Conservation (phyloP, 2,888 invertebrate genomes). For the Sisyra terminalis region DNA sequence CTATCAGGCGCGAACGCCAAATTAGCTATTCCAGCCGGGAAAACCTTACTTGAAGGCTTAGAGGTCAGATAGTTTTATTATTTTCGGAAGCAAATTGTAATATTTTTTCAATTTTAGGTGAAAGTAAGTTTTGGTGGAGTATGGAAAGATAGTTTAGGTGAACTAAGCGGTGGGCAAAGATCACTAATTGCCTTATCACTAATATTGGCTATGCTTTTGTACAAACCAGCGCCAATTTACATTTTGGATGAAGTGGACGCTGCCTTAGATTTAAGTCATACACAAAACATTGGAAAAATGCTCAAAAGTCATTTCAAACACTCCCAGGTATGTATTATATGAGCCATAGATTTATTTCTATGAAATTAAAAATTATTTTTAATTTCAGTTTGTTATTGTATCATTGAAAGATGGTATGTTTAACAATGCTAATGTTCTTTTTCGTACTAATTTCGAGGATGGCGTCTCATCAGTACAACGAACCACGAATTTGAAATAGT, state of each 20-base stretch:
- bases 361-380: constrained; percentile 9
- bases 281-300: constrained; percentile 97
- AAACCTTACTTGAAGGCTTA: constrained; percentile 65
- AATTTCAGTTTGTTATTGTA: constrained; percentile 85
- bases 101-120: constrained; percentile 26
- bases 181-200: constrained; percentile 92
- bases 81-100: not conserved
- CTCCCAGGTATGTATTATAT: constrained; percentile 45
- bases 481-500: constrained; percentile 23
- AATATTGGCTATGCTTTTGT: constrained; percentile 88
- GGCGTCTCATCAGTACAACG: constrained; percentile 82
- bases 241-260: constrained; percentile 99
- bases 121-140: constrained; percentile 82
- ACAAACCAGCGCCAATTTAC: constrained; percentile 96
- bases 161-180: constrained; percentile 92
- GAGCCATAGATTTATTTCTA: not conserved
- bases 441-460: constrained; percentile 86
- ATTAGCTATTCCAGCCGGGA: constrained; percentile 60
- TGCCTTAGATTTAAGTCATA: constrained; percentile 92
- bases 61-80: constrained; percentile 38
- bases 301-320: constrained; percentile 75
- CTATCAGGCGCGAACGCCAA: constrained; percentile 82
- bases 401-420: constrained; percentile 99
- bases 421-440: constrained; percentile 95
- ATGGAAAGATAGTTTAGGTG: constrained; percentile 93